Conservation (phyloP, 2,113 vertebrate genomes). For the Vulpes ferrilata region DNA sequence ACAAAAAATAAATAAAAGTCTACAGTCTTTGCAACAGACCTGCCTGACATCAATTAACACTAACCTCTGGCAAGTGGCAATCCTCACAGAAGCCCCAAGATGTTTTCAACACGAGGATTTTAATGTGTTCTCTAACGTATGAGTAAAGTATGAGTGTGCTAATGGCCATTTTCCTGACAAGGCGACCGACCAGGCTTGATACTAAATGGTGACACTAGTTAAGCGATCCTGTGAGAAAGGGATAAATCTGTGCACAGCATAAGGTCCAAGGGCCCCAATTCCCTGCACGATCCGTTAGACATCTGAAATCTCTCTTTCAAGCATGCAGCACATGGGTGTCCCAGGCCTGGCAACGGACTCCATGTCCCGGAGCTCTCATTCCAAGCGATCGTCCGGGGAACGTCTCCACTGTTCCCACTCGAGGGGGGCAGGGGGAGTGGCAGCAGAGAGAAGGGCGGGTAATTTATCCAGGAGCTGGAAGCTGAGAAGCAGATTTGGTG, state of each 20-base stretch:
- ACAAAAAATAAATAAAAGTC: constrained; percentile 24
- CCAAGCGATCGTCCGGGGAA: constrained; percentile 26
- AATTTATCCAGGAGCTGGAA: constrained; percentile 70
- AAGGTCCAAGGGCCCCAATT: background rate
- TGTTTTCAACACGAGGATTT: background rate
- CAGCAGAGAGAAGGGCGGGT: background rate
- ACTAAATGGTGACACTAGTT: background rate
- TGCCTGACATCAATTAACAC: constrained; percentile 44
- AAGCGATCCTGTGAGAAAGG: background rate
- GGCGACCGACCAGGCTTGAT: background rate
- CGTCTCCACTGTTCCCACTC: background rate
- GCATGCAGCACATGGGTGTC: background rate
- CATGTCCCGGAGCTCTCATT: background rate
- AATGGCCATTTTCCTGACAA: background rate
- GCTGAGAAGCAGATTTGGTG: constrained; percentile 71
- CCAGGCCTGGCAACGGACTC: background rate
- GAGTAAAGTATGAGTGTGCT: background rate
- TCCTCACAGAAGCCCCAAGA: background rate
- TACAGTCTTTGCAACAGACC: background rate
- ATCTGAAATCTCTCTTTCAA: background rate
- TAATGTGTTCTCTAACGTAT: background rate
- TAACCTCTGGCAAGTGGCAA: background rate
- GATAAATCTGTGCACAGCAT: background rate
- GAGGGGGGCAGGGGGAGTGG: background rate
- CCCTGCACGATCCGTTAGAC: background rate